Base-by-base conservation (phyloP, 2,888 invertebrate genomes). In the Drosophila subsilvestris region DNA sequence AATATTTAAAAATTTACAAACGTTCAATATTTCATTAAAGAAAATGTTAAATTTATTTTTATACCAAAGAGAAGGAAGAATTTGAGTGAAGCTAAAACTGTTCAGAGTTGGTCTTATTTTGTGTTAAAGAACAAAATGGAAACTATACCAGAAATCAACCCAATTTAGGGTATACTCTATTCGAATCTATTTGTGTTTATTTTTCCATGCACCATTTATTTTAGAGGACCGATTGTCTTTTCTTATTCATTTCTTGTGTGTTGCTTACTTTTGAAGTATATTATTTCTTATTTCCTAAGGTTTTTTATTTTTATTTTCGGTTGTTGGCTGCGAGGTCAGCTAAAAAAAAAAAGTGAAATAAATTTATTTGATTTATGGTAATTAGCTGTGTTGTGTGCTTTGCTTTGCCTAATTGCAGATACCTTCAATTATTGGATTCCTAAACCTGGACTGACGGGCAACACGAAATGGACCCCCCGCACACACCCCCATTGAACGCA, bases 351-450 rank as follows among this genome's bases (percentile, higher is more conserved):
- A 54, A 57, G 67, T 12, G 47, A 72, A 61, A 78, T 69, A 82
- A 68, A 65, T 77, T 77, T 58, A 76, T 75, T 76, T 76, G 75
- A 86, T 80, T 78, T 80, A 82, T 78, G 76, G 60, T 78, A 78
- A 83, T 78, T 74, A 75, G 75, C 47, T 57, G 56, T 10, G 43
- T 17, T 59, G 60, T 72, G 68, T 65, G 20, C 74, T 79, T 78
- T n/a, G 44, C 55, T 68, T 69, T 44, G 54, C 50, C 61, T 79
- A 68, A 74, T 84, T 79, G 59, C 85, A 90, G 90, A 90, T 90
- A 78, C 91, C 91, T 53, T 87, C 86, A 37, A 90, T 90, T 76
- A 86, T 90, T 84, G 90, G 85, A 54, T 90, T 90, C 74, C 76
- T 90, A 63, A 90, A 90, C 80, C 78, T 90, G 86, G 90, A 90